Evolutionary conservation across 2,797 vertebrate species (phyloP).

Genomic region (Falco rusticolus): DNA sequence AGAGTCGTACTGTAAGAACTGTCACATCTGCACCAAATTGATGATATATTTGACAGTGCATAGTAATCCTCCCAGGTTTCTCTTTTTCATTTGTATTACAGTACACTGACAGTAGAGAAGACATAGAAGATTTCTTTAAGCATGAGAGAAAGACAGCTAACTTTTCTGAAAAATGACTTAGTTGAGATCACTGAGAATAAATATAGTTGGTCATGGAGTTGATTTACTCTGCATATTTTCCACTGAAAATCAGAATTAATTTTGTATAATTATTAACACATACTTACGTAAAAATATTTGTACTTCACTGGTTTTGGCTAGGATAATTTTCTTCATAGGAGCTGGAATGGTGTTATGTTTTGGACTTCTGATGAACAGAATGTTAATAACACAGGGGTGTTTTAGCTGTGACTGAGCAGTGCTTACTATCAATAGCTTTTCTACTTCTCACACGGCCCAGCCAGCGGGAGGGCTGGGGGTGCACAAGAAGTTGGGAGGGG

Average conservation of each 20-base stretch:
- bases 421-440: not conserved
- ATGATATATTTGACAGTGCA: not conserved
- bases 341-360: not conserved
- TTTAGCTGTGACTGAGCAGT: not conserved
- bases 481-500: not conserved
- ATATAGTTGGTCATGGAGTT: not conserved
- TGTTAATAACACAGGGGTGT: not conserved
- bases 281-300: not conserved
- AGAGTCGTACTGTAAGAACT: not conserved
- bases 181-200: not conserved
- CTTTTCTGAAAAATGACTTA: not conserved
- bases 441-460: fast-evolving
- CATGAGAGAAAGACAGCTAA: not conserved
- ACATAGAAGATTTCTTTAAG: not conserved
- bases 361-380: not conserved
- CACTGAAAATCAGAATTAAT: not conserved
- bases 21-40: not conserved
- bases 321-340: not conserved
- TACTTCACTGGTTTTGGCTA: not conserved
- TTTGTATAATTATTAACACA: not conserved
- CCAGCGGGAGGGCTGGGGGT: fast-evolving
- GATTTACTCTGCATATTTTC: not conserved
- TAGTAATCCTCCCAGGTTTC: not conserved
- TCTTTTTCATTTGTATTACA: not conserved
- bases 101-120: not conserved